Evolutionary conservation across 2,797 vertebrate species (phyloP), one percentile per base, ranked within the genome.

Genomic region (Otus scops): DNA sequence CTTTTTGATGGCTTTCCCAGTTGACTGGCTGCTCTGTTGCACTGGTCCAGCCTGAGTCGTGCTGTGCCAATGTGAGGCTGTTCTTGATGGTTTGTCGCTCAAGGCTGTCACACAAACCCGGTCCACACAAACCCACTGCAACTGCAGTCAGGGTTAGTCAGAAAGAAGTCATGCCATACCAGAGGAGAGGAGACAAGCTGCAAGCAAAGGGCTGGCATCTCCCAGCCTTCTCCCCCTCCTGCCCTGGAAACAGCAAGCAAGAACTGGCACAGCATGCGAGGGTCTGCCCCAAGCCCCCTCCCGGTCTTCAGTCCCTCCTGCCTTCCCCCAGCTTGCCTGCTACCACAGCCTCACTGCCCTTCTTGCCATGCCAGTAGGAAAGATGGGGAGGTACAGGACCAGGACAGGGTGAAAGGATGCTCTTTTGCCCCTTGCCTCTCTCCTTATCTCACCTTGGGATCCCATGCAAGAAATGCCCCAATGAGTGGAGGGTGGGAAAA

Each of bases 1-100:
- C 78, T 85, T 80, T 85, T 38, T 14, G 32, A 85, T 30, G 28
- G 26, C 71, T 92, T 94, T 95, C 93, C 91, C 92, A 89, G 92
- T 9, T 64, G 86, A 92, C 70, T 1, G 4, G 43, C 81, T 93
- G 92, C 91, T 95, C 81, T 2, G 0, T 5, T 82, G 67, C 75
- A 56, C 88, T 51, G 51, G 51, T 77, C 64, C 32, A 84, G 68
- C 64, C 64, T 5, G 0, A 75, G 45, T 30, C 0, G 0, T n/a
- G 38, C 50, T 54, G 84, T 53, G 67, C 41, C 0, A 0, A 75
- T 1, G 0, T 30, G 23, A 34, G 56, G 88, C 89, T 88, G 60
- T 61, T 85, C 75, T 48, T 53, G 3, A 4, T 65, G 82, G 68
- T 5, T 92, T 2, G 0, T n/a, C 0, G 0, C 59, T 92, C 34